These are phyloP conservation scores for Lycodopsis pacificus DNA, from an alignment of 2,797 vertebrate genomes.

Conservation along the genomic window DNA sequence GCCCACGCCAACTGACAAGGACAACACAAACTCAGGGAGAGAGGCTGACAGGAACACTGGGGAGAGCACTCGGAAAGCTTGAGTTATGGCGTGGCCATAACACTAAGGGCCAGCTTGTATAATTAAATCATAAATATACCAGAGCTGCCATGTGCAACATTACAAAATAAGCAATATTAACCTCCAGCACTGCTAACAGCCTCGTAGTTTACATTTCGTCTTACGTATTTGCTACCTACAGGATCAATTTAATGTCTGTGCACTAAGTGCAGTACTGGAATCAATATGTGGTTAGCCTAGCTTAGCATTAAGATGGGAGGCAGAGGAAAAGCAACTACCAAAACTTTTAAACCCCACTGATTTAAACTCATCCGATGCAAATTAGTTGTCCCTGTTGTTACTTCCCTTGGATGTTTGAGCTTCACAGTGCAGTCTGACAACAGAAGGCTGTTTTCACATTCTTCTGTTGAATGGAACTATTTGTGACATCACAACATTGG, in stretches of 20 bases:
- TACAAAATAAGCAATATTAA: no score
- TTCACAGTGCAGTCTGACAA: not conserved
- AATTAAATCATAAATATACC: not conserved
- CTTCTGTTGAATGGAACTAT: not conserved
- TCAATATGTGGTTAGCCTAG: not conserved
- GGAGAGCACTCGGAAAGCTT: no score
- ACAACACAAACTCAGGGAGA: no score
- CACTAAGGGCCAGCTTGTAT: no score
- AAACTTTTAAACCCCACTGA: not conserved
- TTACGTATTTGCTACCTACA: not conserved
- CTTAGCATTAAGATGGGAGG: not conserved
- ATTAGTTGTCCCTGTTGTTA: not conserved
- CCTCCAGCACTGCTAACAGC: no score
- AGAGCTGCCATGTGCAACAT: not conserved
- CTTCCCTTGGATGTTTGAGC: not conserved
- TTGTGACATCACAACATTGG: not conserved
- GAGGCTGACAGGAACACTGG: no score
- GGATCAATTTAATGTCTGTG: no score
- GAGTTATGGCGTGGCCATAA: no score
- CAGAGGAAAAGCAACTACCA: no score
- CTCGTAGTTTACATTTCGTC: no score
- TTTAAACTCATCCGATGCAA: not conserved
- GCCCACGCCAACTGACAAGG: no score
- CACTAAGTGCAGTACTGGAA: not conserved
- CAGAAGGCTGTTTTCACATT: not conserved